Conservation (phyloP, 2,888 invertebrate genomes). For the Ormyrus thymus region DNA sequence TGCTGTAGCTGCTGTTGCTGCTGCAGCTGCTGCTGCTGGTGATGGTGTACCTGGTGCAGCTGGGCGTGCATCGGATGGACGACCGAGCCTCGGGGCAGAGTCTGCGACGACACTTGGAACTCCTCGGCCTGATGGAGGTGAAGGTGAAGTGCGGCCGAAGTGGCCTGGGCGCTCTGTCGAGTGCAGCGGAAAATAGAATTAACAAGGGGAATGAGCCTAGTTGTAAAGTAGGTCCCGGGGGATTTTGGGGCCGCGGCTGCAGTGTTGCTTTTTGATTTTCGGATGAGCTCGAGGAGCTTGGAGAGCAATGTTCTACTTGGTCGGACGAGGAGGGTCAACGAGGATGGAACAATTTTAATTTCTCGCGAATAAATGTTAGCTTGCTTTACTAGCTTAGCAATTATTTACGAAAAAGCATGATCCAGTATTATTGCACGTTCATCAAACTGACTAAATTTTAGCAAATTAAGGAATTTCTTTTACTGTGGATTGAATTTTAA, state of each 20-base stretch:
- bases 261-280: no score
- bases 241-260: no score
- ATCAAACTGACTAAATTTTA: no score
- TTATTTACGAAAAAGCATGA: no score
- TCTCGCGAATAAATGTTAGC: no score
- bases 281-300: no score
- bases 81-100: conserved; percentile 55
- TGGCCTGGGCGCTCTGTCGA: conserved; percentile 36
- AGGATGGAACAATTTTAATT: no score
- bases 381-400: no score
- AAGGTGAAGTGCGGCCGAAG: conserved; percentile 66
- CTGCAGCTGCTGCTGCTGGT: conserved; percentile 54
- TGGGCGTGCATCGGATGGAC: conserved; percentile 64
- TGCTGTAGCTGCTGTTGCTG: conserved; percentile 8
- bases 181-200: conserved; percentile 38
- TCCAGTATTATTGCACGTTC: no score
- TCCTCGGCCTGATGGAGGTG: conserved; percentile 70
- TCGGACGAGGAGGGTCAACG: background rate
- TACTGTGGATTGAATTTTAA: no score
- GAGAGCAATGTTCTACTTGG: background rate
- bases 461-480: no score
- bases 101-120: conserved; percentile 62
- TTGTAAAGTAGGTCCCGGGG: no score
- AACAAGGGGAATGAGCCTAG: background rate
- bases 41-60: conserved; percentile 31